phyloP scores from a whole-genome alignment of 2,797 vertebrate genomes.

The Hypotaenidia philippensis region DNA sequence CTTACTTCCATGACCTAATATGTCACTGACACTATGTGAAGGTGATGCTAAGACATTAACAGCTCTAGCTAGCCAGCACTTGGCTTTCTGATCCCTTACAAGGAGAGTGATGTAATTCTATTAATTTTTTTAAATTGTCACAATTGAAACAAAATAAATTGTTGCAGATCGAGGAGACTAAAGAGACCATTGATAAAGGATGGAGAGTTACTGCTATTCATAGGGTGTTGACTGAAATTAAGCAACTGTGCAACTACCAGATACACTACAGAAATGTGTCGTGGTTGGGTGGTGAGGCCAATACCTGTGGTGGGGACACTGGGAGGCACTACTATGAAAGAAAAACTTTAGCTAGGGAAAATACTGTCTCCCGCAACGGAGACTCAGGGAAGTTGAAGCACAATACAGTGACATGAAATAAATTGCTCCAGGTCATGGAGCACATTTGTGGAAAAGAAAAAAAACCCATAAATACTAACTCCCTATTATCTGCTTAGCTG shows the following conservation, averaged over 20 bases:
- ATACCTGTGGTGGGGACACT: not conserved
- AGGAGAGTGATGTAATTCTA: not conserved
- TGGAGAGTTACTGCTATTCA: not conserved
- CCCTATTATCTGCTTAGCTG: not conserved
- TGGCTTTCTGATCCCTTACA: not conserved
- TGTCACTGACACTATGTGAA: fast-evolving
- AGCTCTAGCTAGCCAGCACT: not conserved
- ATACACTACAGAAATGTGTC: not conserved
- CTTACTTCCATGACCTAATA: not conserved
- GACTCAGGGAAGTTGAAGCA: not conserved
- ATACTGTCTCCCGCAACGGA: not conserved
- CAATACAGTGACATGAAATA: not conserved
- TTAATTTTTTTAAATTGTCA: not conserved
- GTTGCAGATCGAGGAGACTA: not conserved
- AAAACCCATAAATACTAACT: not conserved
- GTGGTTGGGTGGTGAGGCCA: not conserved
- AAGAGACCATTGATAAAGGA: not conserved
- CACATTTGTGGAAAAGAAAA: not conserved
- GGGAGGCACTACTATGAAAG: not conserved
- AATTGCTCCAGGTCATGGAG: not conserved
- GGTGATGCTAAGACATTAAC: not conserved
- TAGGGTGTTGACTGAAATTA: not conserved
- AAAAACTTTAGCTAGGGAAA: not conserved
- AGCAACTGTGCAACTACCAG: not conserved
- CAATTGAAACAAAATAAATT: not conserved